Evolutionary conservation across 2,888 invertebrate genomes (phyloP), one percentile per base, ranked within the genome.

Genomic region (Elysia crispata): DNA sequence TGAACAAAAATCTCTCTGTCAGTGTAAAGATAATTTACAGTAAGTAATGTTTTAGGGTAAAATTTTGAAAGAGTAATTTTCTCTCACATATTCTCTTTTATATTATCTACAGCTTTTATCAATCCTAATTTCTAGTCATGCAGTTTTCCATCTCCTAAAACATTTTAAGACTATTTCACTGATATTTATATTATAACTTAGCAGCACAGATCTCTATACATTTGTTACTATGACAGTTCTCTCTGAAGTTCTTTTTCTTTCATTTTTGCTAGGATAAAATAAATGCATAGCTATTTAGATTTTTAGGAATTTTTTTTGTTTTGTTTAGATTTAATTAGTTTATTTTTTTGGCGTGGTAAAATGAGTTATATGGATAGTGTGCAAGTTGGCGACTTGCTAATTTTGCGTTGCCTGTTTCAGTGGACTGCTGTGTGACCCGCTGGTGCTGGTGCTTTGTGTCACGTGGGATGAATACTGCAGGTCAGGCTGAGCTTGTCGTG

Each of bases 401-500:
- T 41, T 6, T 41, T 41, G 11, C 41, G 3, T 23, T 18, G 30
- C 15, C 25, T 64, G 60, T 92, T 93, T 50, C 89, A 95, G 96
- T 96, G 93, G 95, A 95, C 87, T 96, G 96, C 84, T 92, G 92
- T 86, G 89, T 91, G 69, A 89, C 89, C 76, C 86, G 89, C 6
- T 83, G 84, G 41, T 90, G 90, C 81, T 96, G 96, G 94, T 95
- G 95, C 90, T 95, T 96, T 87, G 94, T 95, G 30, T 95, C 96
- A 0, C 93, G 94, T 85, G 97, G 97, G 20, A 93, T 97, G 91
- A 95, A 95, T 81, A 95, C 95, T 80, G 96, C 96, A 25, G 96
- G 96, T 1, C 96, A 96, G 90, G 96, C 96, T 89, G 97, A 97
- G 92, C 93, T 97, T 28, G 94, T 96, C 69, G 94, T 96, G 79